Conservation (phyloP, 2,888 invertebrate species). For the Deilephila porcellus region DNA sequence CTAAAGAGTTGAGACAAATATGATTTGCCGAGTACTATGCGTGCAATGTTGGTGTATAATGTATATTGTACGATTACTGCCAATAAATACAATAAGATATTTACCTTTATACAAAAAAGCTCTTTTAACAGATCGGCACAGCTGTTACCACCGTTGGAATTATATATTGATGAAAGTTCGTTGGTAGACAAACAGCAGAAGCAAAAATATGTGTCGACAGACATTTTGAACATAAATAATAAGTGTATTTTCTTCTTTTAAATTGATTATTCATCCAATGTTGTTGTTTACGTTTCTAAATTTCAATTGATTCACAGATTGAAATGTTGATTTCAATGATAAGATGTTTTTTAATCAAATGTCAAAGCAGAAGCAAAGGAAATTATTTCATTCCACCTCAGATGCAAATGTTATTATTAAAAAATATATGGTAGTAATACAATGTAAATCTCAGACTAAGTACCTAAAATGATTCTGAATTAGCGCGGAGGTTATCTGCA, state of each 20-base stretch:
- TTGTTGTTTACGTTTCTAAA: conserved; percentile 1
- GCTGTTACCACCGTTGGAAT: conserved; percentile 22
- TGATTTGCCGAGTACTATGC: too few relatives aligned
- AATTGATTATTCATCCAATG: neutral
- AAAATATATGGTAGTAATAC: too few relatives aligned
- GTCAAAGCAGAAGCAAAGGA: neutral
- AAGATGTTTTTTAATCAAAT: too few relatives aligned
- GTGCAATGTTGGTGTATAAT: too few relatives aligned
- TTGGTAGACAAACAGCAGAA: conserved; percentile 47
- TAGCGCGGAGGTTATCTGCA: too few relatives aligned
- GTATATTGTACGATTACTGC: neutral
- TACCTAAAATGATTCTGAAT: too few relatives aligned
- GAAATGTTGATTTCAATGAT: too few relatives aligned
- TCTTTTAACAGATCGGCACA: conserved; percentile 12
- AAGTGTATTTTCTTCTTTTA: neutral
- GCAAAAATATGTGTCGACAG: conserved; percentile 45
- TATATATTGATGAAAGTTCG: conserved; percentile 40
- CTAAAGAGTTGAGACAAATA: too few relatives aligned
- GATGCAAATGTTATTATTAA: too few relatives aligned
- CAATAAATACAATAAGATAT: neutral
- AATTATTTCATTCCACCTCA: too few relatives aligned
- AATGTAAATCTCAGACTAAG: too few relatives aligned
- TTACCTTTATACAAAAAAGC: conserved; percentile 15
- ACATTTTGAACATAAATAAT: neutral
- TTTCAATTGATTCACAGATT: too few relatives aligned